phyloP scores from a whole-genome alignment of 2,888 invertebrate genomes.

The Lutraria lutraria region DNA sequence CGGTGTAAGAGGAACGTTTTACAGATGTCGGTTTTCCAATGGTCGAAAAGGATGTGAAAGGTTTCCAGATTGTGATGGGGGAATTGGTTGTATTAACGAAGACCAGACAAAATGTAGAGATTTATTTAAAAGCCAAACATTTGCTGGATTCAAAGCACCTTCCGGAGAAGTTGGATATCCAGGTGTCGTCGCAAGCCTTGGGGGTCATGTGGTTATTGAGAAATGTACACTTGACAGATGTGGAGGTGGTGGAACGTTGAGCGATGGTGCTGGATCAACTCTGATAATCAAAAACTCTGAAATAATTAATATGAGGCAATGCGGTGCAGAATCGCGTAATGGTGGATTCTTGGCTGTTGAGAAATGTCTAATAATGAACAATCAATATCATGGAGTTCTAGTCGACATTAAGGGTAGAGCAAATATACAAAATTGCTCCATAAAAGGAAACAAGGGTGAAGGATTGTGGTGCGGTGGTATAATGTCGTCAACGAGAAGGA shows the following conservation, averaged over 20 bases:
- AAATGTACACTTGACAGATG: constrained; percentile 53
- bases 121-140: neutral
- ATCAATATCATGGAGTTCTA: constrained; percentile 44
- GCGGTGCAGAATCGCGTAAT: constrained; percentile 49
- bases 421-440: constrained; percentile 14
- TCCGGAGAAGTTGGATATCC: constrained; percentile 45
- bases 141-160: neutral
- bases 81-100: constrained; percentile 22
- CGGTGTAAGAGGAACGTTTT: constrained; percentile 30
- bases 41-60: constrained; percentile 32
- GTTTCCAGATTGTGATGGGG: constrained; percentile 32
- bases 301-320: constrained; percentile 46
- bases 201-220: constrained; percentile 46
- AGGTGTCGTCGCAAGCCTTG: constrained; percentile 23
- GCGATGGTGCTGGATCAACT: constrained; percentile 39
- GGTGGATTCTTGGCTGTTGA: constrained; percentile 31
- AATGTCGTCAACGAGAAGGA: neutral
- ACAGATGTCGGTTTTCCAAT: constrained; percentile 46
- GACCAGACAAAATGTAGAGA: neutral
- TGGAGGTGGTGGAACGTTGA: constrained; percentile 52
- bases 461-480: constrained; percentile 44
- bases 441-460: constrained; percentile 47
- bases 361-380: constrained; percentile 43
- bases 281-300: constrained; percentile 37
- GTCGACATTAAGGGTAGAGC: constrained; percentile 44